A percentile compares a stretch with the other conserved stretches of the same genome.
These are phyloP conservation scores for Elmis aenea DNA, from an alignment of 2,888 invertebrate species.

Conservation along the genomic window DNA sequence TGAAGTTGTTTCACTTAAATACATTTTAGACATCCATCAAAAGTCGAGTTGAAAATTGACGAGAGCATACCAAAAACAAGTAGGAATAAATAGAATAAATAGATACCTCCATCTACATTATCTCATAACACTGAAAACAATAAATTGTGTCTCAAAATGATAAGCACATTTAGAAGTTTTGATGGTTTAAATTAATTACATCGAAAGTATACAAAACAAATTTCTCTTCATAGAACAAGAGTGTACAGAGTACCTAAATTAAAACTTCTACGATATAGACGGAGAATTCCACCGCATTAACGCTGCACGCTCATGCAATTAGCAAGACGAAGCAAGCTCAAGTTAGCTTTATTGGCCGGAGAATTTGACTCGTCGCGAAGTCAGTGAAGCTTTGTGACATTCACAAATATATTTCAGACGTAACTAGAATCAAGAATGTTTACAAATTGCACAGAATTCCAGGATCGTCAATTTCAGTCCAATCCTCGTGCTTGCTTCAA, in stretches of 20 bases:
- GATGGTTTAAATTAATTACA: too few relatives aligned
- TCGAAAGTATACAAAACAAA: too few relatives aligned
- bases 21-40: too few relatives aligned
- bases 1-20: too few relatives aligned
- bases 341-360: constrained; percentile 32
- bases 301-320: constrained; percentile 23
- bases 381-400: constrained; percentile 16
- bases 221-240: constrained; percentile 13
- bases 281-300: constrained; percentile 21
- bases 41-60: too few relatives aligned
- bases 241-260: constrained; percentile 19
- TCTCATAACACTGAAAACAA: too few relatives aligned
- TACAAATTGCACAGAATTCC: constrained; percentile 9
- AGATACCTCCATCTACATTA: too few relatives aligned
- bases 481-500: too few relatives aligned
- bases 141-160: too few relatives aligned
- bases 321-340: constrained; percentile 27
- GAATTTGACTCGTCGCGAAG: constrained; percentile 29
- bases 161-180: too few relatives aligned
- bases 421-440: constrained; percentile 10
- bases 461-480: constrained; percentile 3
- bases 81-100: too few relatives aligned
- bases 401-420: constrained; percentile 25
- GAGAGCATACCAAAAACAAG: too few relatives aligned
- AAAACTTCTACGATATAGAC: constrained; percentile 17